Evolutionary conservation across 2,113 vertebrate species (phyloP).

Genomic region (Dunckerocampus dactyliophorus): DNA sequence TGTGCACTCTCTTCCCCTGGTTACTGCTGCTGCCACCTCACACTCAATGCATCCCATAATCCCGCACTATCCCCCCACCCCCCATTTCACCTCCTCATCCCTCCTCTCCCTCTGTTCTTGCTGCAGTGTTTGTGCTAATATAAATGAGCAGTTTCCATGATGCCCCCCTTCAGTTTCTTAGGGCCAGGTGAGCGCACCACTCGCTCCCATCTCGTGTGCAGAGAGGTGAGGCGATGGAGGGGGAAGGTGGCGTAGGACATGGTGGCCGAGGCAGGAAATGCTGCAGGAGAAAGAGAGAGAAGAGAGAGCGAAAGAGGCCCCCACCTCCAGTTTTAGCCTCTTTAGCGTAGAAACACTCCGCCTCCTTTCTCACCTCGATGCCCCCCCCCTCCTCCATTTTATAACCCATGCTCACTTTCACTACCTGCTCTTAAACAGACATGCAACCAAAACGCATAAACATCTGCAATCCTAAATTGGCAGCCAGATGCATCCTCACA

Average conservation of each 20-base stretch:
- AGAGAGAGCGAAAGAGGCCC: slow-evolving; percentile 9
- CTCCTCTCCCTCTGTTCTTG: slow-evolving; percentile 32
- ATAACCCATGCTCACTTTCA: slow-evolving; percentile 12
- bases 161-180: slow-evolving; percentile 20
- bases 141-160: slow-evolving; percentile 66
- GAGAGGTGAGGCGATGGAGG: slow-evolving; percentile 39
- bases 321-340: slow-evolving; percentile 4
- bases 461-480: background rate
- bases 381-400: slow-evolving; percentile 33
- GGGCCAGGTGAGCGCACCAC: slow-evolving; percentile 49
- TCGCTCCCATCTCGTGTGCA: slow-evolving; percentile 13
- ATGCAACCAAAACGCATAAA: background rate
- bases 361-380: slow-evolving; percentile 9
- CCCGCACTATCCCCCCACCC: slow-evolving; percentile 55
- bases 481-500: background rate
- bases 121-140: slow-evolving; percentile 77
- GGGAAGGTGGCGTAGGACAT: slow-evolving; percentile 59
- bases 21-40: slow-evolving; percentile 57
- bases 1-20: slow-evolving; percentile 29
- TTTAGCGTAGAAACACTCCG: background rate
- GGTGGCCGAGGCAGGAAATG: slow-evolving; percentile 60
- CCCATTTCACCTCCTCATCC: slow-evolving; percentile 21
- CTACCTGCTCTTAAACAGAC: slow-evolving; percentile 3
- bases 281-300: slow-evolving; percentile 47
- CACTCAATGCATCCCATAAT: slow-evolving; percentile 67